These are phyloP conservation scores for Lutjanus erythropterus DNA, from an alignment of 2,113 vertebrate genomes.

Conservation along the genomic window DNA sequence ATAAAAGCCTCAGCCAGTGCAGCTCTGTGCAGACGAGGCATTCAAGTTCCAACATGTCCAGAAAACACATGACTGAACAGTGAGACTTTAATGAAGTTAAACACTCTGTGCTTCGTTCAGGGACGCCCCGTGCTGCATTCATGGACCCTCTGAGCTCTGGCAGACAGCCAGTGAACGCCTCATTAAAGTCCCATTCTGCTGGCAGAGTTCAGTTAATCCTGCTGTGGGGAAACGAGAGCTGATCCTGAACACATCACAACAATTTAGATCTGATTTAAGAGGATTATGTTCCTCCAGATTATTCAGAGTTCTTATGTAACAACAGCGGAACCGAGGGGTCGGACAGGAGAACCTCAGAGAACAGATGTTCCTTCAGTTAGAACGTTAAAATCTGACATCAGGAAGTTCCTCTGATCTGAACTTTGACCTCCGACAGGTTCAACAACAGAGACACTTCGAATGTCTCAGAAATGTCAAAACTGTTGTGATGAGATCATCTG, in stretches of 20 bases:
- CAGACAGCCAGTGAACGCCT: slow-evolving; percentile 26
- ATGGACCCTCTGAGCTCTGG: slow-evolving; percentile 11
- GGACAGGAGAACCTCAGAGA: too few species aligned
- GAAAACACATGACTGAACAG: not conserved
- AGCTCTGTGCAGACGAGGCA: not conserved
- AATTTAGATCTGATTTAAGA: slow-evolving; percentile 36
- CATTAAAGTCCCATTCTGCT: slow-evolving; percentile 39
- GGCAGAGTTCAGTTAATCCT: slow-evolving; percentile 31
- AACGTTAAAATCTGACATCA: too few species aligned
- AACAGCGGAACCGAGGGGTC: not conserved
- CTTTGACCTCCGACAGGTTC: too few species aligned
- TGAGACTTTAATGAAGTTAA: not conserved
- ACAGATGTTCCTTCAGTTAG: not conserved
- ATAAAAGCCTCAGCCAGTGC: not conserved
- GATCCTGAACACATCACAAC: slow-evolving; percentile 28
- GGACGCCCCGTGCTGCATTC: not conserved
- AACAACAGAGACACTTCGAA: too few species aligned
- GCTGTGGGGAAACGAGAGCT: slow-evolving; percentile 7
- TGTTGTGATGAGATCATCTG: too few species aligned
- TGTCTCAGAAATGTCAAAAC: too few species aligned
- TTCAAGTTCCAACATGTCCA: not conserved
- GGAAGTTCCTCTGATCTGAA: too few species aligned
- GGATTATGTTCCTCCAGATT: slow-evolving; percentile 31
- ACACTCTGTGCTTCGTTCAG: too few species aligned
- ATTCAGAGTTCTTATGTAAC: slow-evolving; percentile 32